Evolutionary conservation across 2,113 vertebrate species (phyloP).

Genomic region (Equus quagga): DNA sequence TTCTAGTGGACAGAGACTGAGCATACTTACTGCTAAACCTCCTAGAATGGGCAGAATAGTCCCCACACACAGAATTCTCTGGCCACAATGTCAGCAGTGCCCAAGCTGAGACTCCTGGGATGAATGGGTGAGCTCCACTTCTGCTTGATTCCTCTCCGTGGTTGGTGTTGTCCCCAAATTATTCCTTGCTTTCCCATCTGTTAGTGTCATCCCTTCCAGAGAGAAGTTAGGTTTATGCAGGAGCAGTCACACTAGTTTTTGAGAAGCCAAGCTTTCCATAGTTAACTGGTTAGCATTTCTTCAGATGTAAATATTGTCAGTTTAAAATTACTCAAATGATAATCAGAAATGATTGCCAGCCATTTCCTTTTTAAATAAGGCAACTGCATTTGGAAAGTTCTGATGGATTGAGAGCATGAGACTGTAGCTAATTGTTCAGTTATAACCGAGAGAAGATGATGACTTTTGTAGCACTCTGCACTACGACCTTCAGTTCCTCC

Average conservation of each 20-base stretch:
- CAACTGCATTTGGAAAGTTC: not conserved
- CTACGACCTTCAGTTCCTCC: not conserved
- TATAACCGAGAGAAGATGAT: not conserved
- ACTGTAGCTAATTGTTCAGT: not conserved
- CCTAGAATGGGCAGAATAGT: not conserved
- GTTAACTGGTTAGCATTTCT: not conserved
- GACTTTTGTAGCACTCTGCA: not conserved
- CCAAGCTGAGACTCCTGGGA: not conserved
- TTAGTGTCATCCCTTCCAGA: conserved; percentile 69
- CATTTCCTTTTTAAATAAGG: conserved; percentile 11
- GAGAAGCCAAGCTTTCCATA: not conserved
- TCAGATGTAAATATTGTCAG: not conserved
- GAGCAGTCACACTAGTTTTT: conserved; percentile 29
- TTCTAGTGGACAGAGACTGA: not conserved
- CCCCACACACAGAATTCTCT: not conserved
- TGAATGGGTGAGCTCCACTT: conserved; percentile 60
- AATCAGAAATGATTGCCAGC: not conserved
- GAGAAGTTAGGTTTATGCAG: conserved; percentile 71
- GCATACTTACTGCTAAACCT: not conserved
- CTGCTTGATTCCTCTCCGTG: conserved; percentile 71
- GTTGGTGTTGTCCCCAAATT: conserved; percentile 71
- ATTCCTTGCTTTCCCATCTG: conserved; percentile 69
- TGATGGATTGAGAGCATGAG: not conserved
- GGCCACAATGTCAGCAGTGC: not conserved
- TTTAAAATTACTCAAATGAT: not conserved